phyloP scores from a whole-genome alignment of 2,113 vertebrate genomes.

The Ameiurus melas region DNA sequence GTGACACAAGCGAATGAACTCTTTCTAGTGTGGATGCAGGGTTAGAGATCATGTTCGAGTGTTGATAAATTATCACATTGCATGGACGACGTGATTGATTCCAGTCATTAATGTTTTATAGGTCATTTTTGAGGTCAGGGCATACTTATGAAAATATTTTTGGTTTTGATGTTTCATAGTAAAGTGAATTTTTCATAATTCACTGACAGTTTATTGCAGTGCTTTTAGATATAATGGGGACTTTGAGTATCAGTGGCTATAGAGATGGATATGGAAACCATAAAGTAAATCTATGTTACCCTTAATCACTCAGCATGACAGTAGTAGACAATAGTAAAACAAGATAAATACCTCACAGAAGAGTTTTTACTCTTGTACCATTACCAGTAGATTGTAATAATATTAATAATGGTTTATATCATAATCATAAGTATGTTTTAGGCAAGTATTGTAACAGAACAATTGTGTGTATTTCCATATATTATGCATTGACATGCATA shows the following conservation, averaged over 20 bases:
- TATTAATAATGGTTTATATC: too few species aligned
- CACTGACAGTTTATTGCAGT: too few species aligned
- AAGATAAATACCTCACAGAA: background rate
- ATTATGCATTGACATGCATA: too few species aligned
- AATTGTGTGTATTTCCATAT: background rate
- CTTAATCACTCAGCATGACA: background rate
- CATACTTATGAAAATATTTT: too few species aligned
- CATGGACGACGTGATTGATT: background rate
- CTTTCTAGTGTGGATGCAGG: background rate
- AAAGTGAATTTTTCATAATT: background rate
- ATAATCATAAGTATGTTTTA: too few species aligned
- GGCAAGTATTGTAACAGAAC: background rate
- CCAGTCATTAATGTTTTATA: background rate
- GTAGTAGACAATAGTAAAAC: background rate
- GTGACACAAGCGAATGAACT: background rate
- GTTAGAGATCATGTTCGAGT: background rate
- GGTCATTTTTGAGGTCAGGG: background rate
- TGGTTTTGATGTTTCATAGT: background rate
- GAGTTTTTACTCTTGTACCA: too few species aligned
- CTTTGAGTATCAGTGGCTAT: too few species aligned
- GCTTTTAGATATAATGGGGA: too few species aligned
- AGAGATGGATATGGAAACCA: too few species aligned
- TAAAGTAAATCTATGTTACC: background rate
- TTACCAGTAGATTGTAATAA: too few species aligned
- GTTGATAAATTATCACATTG: background rate